A percentile compares a stretch with the other conserved stretches of the same genome.
These are phyloP conservation scores for Tetraneura akinire DNA, from an alignment of 1,140 invertebrate species.

Conservation along the genomic window DNA sequence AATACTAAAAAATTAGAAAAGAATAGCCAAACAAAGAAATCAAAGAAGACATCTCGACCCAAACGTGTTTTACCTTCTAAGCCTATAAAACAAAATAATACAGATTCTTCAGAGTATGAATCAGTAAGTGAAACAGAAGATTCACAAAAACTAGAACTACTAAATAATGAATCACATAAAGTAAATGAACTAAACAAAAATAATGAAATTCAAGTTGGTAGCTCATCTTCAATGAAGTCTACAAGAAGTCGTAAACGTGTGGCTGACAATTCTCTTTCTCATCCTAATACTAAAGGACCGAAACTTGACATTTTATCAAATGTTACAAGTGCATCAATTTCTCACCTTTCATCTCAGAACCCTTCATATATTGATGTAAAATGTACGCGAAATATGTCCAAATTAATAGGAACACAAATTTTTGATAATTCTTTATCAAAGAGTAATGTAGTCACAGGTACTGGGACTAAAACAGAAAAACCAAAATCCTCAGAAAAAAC, in stretches of 20 bases:
- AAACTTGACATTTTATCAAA: slow-evolving; percentile 27
- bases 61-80: slow-evolving; percentile 32
- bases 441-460: background rate
- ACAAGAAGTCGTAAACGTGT: slow-evolving; percentile 12
- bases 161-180: background rate
- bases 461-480: slow-evolving; percentile 6
- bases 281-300: background rate
- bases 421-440: slow-evolving; percentile 26
- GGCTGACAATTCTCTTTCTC: background rate
- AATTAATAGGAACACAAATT: background rate
- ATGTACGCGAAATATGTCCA: slow-evolving; percentile 9
- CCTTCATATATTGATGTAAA: background rate
- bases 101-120: slow-evolving; percentile 27
- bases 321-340: background rate
- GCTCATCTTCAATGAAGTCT: background rate
- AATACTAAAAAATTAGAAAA: slow-evolving; percentile 3
- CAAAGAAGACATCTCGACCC: background rate
- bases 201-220: background rate
- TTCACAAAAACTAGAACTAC: background rate
- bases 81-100: background rate
- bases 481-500: background rate
- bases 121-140: background rate
- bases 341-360: background rate
- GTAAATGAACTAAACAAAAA: background rate
- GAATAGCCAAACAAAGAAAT: slow-evolving; percentile 8